Conservation (phyloP, 1,140 invertebrate species). For the Bombus difficillimus region DNA sequence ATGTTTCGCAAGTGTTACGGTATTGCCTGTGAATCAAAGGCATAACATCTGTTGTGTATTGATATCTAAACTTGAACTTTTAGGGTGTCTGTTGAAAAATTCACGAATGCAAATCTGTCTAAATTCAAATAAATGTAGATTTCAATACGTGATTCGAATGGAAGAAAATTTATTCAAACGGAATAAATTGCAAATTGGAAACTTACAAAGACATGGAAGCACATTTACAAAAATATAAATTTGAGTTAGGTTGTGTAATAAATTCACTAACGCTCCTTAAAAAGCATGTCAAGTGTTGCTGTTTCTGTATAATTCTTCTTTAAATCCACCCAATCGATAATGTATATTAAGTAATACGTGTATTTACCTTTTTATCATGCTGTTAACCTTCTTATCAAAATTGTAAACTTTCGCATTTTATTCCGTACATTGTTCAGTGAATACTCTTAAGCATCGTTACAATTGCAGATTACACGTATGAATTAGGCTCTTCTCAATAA, state of each 20-base stretch:
- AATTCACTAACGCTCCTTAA: background rate
- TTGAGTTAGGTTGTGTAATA: background rate
- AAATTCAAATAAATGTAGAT: background rate
- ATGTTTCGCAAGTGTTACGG: background rate
- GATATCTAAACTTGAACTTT: background rate
- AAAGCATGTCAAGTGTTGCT: background rate
- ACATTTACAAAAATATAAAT: background rate
- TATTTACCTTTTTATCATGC: too few species aligned
- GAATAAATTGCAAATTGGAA: background rate
- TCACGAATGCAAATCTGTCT: background rate
- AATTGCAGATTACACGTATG: too few species aligned
- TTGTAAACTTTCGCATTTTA: too few species aligned
- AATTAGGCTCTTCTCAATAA: too few species aligned
- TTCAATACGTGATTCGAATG: background rate
- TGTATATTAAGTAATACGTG: background rate
- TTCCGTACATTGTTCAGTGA: too few species aligned
- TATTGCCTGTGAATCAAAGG: background rate
- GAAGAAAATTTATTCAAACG: background rate
- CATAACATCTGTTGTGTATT: background rate
- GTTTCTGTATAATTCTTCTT: background rate
- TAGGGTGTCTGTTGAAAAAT: background rate
- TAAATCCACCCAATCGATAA: background rate
- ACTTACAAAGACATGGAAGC: too few species aligned
- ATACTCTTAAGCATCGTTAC: too few species aligned
- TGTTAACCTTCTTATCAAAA: too few species aligned